phyloP scores from a whole-genome alignment of 2,797 vertebrate species.

The Heliangelus exortis region DNA sequence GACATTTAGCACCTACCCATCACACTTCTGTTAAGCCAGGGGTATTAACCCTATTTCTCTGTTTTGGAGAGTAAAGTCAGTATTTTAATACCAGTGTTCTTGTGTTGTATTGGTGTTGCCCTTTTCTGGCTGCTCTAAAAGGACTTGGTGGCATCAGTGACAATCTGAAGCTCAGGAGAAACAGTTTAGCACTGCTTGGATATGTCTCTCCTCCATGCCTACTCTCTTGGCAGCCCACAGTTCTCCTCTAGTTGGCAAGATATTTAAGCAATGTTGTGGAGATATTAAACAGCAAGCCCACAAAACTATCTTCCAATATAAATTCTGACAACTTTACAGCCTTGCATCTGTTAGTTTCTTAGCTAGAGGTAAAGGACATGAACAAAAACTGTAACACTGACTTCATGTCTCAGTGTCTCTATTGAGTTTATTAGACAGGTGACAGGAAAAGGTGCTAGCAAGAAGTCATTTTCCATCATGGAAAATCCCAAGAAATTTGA shows the following conservation, averaged over 20 bases:
- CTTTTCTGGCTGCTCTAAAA: background rate
- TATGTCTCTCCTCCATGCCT: background rate
- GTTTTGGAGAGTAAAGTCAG: background rate
- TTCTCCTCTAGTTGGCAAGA: background rate
- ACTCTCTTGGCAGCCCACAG: background rate
- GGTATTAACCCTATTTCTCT: background rate
- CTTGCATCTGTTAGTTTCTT: background rate
- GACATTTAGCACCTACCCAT: background rate
- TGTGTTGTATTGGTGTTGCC: background rate
- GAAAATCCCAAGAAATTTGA: background rate
- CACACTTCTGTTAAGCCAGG: background rate
- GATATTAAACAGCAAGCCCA: background rate
- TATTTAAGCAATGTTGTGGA: background rate
- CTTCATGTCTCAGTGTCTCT: background rate
- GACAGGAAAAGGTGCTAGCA: background rate
- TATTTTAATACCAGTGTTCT: background rate
- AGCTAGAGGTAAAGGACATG: background rate
- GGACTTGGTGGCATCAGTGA: rapidly evolving
- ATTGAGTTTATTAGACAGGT: background rate
- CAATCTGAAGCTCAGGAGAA: background rate
- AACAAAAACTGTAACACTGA: background rate
- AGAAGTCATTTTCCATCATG: background rate
- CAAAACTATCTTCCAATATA: background rate
- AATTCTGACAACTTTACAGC: background rate
- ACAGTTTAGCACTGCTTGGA: background rate